Percentiles rank a stretch among this genome's conserved stretches.
phyloP scores from a whole-genome alignment of 2,113 vertebrate genomes.

The Promerops cafer region DNA sequence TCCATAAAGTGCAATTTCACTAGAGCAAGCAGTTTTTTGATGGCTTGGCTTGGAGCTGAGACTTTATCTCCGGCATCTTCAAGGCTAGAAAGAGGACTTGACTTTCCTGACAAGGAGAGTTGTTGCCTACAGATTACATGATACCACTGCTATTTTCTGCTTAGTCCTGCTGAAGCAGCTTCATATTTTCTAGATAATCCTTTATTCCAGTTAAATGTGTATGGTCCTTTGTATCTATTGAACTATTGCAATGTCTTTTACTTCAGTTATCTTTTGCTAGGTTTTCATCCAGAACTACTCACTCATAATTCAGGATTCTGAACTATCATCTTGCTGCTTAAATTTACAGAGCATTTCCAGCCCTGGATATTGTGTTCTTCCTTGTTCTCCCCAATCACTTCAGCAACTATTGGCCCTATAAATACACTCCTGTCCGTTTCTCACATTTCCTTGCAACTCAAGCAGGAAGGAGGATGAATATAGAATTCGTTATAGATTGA shows the following conservation, averaged over 20 bases:
- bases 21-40: neutral
- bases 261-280: neutral
- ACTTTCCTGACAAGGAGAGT: neutral
- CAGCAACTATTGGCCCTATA: neutral
- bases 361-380: neutral
- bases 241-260: neutral
- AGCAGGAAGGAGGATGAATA: neutral
- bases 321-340: neutral
- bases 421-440: neutral
- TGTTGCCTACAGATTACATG: neutral
- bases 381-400: neutral
- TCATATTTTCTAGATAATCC: neutral
- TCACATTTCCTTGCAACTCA: neutral
- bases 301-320: neutral
- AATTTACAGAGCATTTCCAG: neutral
- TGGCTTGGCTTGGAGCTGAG: neutral
- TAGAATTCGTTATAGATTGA: rapidly evolving
- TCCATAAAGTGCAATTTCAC: neutral
- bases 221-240: rapidly evolving
- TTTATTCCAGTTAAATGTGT: neutral
- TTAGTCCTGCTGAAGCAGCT: neutral
- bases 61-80: neutral
- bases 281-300: neutral
- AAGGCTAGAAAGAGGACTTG: neutral
- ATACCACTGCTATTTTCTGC: neutral